Evolutionary conservation across 2,113 vertebrate species (phyloP).

Genomic region (Lycocorax pyrrhopterus): DNA sequence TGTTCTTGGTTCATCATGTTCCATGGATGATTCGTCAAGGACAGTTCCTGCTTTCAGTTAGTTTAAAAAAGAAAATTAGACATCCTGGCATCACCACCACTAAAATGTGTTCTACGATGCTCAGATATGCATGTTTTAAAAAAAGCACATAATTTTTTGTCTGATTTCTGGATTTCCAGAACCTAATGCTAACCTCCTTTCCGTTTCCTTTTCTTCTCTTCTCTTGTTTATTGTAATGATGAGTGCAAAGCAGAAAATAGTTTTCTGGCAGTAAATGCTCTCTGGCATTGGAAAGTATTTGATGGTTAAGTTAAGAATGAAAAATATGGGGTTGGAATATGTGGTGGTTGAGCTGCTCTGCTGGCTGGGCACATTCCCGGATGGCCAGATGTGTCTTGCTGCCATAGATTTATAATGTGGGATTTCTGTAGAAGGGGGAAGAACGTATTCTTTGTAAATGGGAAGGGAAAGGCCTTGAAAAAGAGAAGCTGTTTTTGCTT

Average conservation of each 20-base stretch:
- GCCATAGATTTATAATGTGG: background rate
- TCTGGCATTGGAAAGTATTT: slow-evolving; percentile 11
- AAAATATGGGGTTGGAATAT: background rate
- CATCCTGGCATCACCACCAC: background rate
- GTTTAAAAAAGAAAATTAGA: background rate
- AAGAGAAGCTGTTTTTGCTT: background rate
- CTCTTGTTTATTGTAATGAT: background rate
- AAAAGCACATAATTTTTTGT: background rate
- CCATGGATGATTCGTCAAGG: background rate
- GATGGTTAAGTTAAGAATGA: slow-evolving; percentile 47
- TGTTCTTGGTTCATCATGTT: background rate
- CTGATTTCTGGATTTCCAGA: background rate
- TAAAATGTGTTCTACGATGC: background rate
- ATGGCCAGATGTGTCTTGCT: background rate
- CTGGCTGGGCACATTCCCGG: background rate
- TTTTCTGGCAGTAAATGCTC: background rate
- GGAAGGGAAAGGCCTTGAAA: background rate
- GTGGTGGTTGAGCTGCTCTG: background rate
- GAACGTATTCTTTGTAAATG: background rate
- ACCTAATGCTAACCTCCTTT: background rate
- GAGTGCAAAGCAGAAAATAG: slow-evolving; percentile 6
- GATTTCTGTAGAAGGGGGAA: background rate
- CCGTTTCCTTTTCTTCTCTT: background rate
- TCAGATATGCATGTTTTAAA: background rate
- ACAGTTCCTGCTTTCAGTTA: background rate